Evolutionary conservation across 2,797 vertebrate species (phyloP), one percentile per base, ranked within the genome.

Genomic region (Rhynchonycteris naso): DNA sequence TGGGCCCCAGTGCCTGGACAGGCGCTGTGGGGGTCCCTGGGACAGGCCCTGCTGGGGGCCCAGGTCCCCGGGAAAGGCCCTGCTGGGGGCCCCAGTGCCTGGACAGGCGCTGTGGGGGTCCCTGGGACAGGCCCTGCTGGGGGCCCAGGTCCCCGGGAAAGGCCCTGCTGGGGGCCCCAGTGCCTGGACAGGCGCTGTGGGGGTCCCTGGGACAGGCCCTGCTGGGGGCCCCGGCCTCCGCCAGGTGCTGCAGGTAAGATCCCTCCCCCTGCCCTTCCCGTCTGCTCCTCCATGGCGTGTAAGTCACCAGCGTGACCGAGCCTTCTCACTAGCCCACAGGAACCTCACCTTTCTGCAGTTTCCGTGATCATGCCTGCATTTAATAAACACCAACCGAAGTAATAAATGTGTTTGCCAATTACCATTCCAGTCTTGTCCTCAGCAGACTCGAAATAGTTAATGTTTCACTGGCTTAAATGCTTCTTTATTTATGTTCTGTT

Each of bases 201-300:
- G 38, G 38, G 38, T 4, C 38, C 38, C 38, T 43, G 38, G 80
- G 74, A 35, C 68, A 88, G 88, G 30, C 84, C 93, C 75, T 76
- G 21, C 50, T 84, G 91, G 33, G 24, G 0, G 12, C 13, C 12
- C 43, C 43, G n/a, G n/a, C n/a, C n/a, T n/a, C n/a, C n/a, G n/a
- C n/a, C 43, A 43, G 43, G 43, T 43, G 43, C 38, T 65, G 0
- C 2, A 58, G 72, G 76, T 83, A 43, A 90, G 58, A 65, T 19
- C 15, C 12, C 58, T 19, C 12, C 58, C 38, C 4, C 26, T 1
- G 58, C 16, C 26, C 28, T n/a, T 16, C 38, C 68, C 8, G 19
- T 66, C 26, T 30, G 38, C 33, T 80, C 35, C 54, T 52, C n/a
- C 86, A 21, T 43, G 63, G 28, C 30, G 35, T 33, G 5, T 4